phyloP scores from a whole-genome alignment of 2,797 vertebrate species.

The Pseudomugil gertrudae region DNA sequence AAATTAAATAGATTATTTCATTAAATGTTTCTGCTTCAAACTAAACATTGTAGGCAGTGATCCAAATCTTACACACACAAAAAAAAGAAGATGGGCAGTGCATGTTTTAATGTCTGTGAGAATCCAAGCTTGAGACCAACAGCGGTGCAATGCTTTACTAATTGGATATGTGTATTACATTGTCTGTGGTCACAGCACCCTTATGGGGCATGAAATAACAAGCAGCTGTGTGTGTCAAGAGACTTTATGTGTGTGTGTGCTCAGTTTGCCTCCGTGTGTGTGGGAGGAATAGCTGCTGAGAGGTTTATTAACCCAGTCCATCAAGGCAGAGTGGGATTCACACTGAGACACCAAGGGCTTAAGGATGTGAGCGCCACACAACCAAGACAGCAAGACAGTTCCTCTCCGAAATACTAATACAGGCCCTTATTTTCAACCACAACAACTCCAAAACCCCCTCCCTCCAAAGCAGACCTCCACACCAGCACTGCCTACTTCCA shows the following conservation, averaged over 20 bases:
- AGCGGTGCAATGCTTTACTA: constrained; percentile 74
- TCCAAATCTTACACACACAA: constrained; percentile 1
- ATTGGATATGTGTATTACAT: constrained; percentile 85
- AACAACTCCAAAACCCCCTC: constrained; percentile 43
- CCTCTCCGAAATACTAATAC: constrained; percentile 83
- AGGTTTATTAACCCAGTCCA: constrained; percentile 85
- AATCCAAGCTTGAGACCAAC: constrained; percentile 68
- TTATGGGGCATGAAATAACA: constrained; percentile 85
- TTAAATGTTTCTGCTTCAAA: neutral
- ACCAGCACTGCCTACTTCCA: constrained; percentile 36
- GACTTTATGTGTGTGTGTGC: constrained; percentile 42
- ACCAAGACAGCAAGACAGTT: constrained; percentile 73
- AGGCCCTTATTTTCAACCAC: constrained; percentile 76
- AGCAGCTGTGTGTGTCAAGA: constrained; percentile 77
- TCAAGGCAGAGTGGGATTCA: constrained; percentile 82
- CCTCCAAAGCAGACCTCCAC: constrained; percentile 23
- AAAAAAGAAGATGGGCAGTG: constrained; percentile 20
- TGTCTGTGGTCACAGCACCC: constrained; percentile 79
- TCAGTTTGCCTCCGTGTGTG: constrained; percentile 31
- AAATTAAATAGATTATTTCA: neutral
- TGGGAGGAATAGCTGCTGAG: constrained; percentile 58
- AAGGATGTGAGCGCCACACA: constrained; percentile 81
- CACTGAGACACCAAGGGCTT: constrained; percentile 81
- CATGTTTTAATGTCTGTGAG: constrained; percentile 48
- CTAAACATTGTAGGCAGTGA: constrained; percentile 4